Evolutionary conservation across 2,113 vertebrate species (phyloP).

Genomic region (Grantiella picta): DNA sequence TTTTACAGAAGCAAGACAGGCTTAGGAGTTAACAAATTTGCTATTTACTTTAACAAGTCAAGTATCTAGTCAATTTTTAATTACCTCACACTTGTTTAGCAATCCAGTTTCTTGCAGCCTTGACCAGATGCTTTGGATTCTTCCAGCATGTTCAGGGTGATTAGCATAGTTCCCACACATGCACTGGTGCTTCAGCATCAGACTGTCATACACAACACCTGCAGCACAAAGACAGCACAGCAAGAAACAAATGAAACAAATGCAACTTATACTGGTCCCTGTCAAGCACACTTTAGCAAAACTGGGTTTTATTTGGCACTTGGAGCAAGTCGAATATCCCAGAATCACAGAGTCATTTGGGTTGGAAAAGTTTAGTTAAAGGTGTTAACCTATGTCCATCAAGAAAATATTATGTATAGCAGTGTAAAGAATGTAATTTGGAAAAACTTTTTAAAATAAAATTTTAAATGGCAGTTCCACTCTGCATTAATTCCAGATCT

Average conservation of each 20-base stretch:
- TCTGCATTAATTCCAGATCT: neutral
- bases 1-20: neutral
- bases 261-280: neutral
- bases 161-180: constrained; percentile 75
- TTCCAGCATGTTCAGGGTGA: constrained; percentile 78
- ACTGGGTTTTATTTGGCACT: neutral
- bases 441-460: neutral
- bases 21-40: neutral
- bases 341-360: neutral
- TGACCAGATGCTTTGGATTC: constrained; percentile 85
- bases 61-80: neutral
- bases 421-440: neutral
- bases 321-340: neutral
- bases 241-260: neutral
- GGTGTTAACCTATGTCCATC: neutral
- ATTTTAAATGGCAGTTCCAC: neutral
- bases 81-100: constrained; percentile 82
- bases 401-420: neutral
- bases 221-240: constrained; percentile 36
- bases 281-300: neutral
- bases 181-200: constrained; percentile 84
- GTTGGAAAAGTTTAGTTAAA: neutral
- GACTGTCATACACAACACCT: constrained; percentile 78
- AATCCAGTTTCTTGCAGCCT: constrained; percentile 80
- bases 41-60: neutral